phyloP scores from a whole-genome alignment of 2,113 vertebrate genomes.

The Octodon degus region DNA sequence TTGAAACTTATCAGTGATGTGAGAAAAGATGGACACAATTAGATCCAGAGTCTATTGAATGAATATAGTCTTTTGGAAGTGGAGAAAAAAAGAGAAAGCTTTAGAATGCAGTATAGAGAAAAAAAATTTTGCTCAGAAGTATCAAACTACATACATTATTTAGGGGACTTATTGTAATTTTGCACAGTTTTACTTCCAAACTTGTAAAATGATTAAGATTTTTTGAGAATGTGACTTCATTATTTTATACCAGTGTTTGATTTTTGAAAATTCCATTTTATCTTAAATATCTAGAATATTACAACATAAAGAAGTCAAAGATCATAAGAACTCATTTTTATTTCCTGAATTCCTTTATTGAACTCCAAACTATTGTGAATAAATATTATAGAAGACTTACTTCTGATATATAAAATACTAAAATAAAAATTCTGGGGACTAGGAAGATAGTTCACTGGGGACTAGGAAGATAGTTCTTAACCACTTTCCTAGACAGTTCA shows the following conservation, averaged over 20 bases:
- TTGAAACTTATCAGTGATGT: constrained; percentile 1
- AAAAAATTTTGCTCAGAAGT: background rate
- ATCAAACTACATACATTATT: background rate
- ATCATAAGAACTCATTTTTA: background rate
- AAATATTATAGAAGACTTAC: background rate
- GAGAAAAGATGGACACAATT: background rate
- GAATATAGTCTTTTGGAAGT: background rate
- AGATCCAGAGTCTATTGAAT: background rate
- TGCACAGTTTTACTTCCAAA: background rate
- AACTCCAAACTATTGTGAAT: constrained; percentile 22
- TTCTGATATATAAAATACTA: constrained; percentile 28
- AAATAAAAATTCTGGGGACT: background rate
- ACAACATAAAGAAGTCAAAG: background rate
- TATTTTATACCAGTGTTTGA: background rate
- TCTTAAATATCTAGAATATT: background rate
- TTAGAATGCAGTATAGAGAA: background rate
- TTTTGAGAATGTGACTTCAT: background rate
- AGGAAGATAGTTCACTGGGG: too few relatives aligned
- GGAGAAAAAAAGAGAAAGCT: background rate
- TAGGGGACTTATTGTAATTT: background rate
- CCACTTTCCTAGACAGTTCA: too few relatives aligned
- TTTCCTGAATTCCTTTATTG: background rate
- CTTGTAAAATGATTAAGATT: constrained; percentile 23
- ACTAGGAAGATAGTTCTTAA: too few relatives aligned
- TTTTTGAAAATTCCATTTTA: background rate